Evolutionary conservation across 2,888 invertebrate species (phyloP), one percentile per base, ranked within the genome.

Genomic region (Mythimna albipuncta): DNA sequence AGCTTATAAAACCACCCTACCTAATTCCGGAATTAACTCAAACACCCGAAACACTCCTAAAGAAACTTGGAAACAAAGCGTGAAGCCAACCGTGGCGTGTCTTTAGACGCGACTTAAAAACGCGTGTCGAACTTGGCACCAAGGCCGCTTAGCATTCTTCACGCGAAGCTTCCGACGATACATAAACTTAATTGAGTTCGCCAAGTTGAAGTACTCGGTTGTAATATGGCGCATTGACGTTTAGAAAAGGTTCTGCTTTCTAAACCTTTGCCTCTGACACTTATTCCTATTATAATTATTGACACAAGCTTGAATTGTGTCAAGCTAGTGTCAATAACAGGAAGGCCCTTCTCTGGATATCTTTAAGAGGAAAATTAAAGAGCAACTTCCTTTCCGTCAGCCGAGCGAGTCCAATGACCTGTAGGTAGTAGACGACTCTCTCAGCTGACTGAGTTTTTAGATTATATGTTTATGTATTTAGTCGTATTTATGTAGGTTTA

Each of bases 121-220:
- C 71, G 75, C 69, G 71, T 69, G 66, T 65, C 63, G 69, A 72
- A 65, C 59, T 67, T 67, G 50, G 32, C 64, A 66, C 64, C 72
- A 35, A 69, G 64, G 66, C 21, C 71, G 66, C 61, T 86, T 82
- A 79, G 63, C 50, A 87, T 86, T 86, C 82, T 68, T 71, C 35
- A 59, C 79, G 73, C 74, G 82, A 57, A 50, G 54, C 65, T 62
- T 64, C 58, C 57, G 47, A 70, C 76, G 79, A 82, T 79, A 84
- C 83, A 79, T 82, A 79, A 83, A 82, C 71, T 77, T 86, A 87
- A 87, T 87, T 85, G 83, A 82, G 85, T 84, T 86, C 69, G 50
- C 76, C 71, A 83, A 81, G 78, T 86, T 72, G 72, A 77, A 77
- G 26, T 13, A 59, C 50, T 4, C 72, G 13, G 38, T 21, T 32